Evolutionary conservation across 2,888 invertebrate genomes (phyloP).

Genomic region (Atrina japonica): DNA sequence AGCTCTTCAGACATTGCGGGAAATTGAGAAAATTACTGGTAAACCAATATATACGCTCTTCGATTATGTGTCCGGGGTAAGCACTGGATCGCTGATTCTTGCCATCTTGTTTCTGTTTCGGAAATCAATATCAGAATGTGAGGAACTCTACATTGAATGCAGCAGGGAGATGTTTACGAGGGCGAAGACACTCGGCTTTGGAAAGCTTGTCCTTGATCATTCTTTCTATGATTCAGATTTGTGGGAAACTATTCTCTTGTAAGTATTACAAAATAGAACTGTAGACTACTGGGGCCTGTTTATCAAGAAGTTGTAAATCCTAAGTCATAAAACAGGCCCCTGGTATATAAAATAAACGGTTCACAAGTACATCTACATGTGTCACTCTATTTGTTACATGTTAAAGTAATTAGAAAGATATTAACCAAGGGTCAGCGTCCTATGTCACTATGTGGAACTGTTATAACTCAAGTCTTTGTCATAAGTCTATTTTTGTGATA

Average conservation of each 20-base stretch:
- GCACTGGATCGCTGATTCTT: constrained; percentile 82
- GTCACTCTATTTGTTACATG: too few relatives aligned
- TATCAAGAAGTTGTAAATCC: too few relatives aligned
- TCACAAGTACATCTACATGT: too few relatives aligned
- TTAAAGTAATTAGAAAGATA: too few relatives aligned
- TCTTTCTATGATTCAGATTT: constrained; percentile 92
- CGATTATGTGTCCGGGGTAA: constrained; percentile 87
- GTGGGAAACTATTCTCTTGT: constrained; percentile 89
- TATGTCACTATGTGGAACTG: too few relatives aligned
- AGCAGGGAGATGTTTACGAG: constrained; percentile 85
- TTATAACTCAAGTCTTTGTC: too few relatives aligned
- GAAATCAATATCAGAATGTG: constrained; percentile 84
- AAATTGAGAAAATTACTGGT: constrained; percentile 85
- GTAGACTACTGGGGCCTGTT: too few relatives aligned
- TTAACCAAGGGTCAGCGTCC: too few relatives aligned
- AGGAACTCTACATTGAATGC: constrained; percentile 81
- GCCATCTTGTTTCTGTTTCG: constrained; percentile 69
- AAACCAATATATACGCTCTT: constrained; percentile 88
- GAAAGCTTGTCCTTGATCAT: constrained; percentile 89
- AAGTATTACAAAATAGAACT: constrained; percentile 41
- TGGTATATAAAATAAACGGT: too few relatives aligned
- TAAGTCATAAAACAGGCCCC: not conserved
- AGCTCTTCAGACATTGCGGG: constrained; percentile 90
- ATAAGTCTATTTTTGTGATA: too few relatives aligned
- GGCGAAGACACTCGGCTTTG: constrained; percentile 86